A percentile compares a stretch with the other conserved stretches of the same genome.
Conservation (phyloP, 92 coral and sea anemone genomes). For the Palythoa heliodiscus region DNA sequence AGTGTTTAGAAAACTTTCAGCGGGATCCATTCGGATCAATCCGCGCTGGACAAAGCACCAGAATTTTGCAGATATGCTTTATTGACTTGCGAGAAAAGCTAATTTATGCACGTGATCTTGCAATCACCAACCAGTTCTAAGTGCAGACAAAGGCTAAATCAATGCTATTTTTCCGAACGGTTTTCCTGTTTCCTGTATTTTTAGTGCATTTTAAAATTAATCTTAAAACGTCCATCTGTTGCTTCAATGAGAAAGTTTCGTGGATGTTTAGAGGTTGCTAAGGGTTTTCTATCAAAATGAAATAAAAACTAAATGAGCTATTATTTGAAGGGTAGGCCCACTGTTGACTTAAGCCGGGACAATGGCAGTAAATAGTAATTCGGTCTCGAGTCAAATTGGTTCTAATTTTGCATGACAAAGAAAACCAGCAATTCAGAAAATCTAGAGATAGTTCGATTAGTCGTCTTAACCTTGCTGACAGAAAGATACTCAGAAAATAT, state of each 20-base stretch:
- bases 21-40: slow-evolving; percentile 10
- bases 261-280: neutral
- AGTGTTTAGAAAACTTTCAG: neutral
- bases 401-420: slow-evolving; percentile 60
- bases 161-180: neutral
- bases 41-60: slow-evolving; percentile 13
- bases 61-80: slow-evolving; percentile 12
- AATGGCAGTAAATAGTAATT: slow-evolving; percentile 19
- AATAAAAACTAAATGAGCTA: slow-evolving; percentile 22
- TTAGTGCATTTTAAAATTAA: neutral
- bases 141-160: slow-evolving; percentile 14
- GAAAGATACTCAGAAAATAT: neutral
- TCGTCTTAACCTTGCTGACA: neutral
- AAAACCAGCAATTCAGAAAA: neutral
- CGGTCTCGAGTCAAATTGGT: slow-evolving; percentile 23
- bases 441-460: neutral
- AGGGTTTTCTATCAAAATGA: neutral
- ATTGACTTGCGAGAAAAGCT: slow-evolving; percentile 5
- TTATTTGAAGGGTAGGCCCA: neutral
- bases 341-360: slow-evolving; percentile 32
- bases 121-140: slow-evolving; percentile 14
- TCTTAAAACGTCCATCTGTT: neutral
- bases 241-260: neutral
- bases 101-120: slow-evolving; percentile 24
- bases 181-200: neutral